A percentile compares a stretch with the other conserved stretches of the same genome.
phyloP scores from a whole-genome alignment of 2,113 vertebrate species.

The Strigops habroptila region DNA sequence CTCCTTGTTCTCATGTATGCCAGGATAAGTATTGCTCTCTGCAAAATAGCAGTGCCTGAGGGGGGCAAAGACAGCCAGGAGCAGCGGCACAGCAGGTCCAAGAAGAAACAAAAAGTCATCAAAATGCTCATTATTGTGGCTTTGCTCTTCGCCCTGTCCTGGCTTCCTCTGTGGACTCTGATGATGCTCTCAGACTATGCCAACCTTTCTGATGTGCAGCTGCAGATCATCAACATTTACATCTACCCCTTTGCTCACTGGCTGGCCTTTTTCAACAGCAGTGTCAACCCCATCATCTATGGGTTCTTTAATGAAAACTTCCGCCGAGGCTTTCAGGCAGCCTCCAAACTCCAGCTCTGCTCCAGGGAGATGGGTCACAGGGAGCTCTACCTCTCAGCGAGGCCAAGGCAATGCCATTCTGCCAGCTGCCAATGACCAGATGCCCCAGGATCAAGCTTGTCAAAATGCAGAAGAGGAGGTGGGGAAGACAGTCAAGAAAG shows the following conservation, averaged over 20 bases:
- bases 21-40: constrained; percentile 83
- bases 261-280: constrained; percentile 94
- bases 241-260: constrained; percentile 92
- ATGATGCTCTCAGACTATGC: constrained; percentile 93
- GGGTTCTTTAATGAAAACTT: constrained; percentile 93
- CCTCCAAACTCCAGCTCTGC: constrained; percentile 82
- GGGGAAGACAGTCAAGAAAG: background rate
- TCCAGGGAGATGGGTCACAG: constrained; percentile 40
- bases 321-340: constrained; percentile 81
- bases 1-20: constrained; percentile 88
- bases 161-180: constrained; percentile 91
- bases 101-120: constrained; percentile 85
- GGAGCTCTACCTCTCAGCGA: constrained; percentile 66
- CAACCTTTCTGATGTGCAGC: constrained; percentile 74
- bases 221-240: constrained; percentile 87
- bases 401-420: constrained; percentile 72
- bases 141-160: constrained; percentile 88
- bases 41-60: constrained; percentile 62
- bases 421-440: constrained; percentile 56
- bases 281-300: constrained; percentile 90
- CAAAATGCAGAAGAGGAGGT: background rate
- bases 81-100: constrained; percentile 74
- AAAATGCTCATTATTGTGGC: constrained; percentile 89
- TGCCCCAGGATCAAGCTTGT: background rate
- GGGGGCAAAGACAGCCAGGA: constrained; percentile 69